Evolutionary conservation across 2,797 vertebrate genomes (phyloP).

Genomic region (Halcyon chelicuti): DNA sequence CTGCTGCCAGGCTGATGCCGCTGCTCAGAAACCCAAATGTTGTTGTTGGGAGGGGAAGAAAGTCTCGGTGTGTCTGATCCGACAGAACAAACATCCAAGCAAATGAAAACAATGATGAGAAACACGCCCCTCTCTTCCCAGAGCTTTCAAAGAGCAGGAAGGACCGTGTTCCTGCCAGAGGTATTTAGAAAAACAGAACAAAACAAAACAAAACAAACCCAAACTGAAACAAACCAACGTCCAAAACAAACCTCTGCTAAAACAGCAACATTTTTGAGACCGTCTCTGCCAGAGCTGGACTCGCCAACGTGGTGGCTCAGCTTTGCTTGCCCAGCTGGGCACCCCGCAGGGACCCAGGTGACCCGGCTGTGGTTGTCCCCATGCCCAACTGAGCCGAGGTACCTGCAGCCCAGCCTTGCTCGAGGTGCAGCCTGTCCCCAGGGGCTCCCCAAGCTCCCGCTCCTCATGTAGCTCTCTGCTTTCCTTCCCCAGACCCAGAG

Average conservation of each 20-base stretch:
- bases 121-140: background rate
- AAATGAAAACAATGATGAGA: background rate
- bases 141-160: background rate
- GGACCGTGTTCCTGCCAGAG: background rate
- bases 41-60: background rate
- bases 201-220: background rate
- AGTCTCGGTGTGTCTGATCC: background rate
- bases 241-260: background rate
- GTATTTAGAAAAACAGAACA: background rate
- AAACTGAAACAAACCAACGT: background rate
- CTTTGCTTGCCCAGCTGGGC: background rate
- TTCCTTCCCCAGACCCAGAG: background rate
- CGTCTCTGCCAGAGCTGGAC: background rate
- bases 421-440: fast-evolving
- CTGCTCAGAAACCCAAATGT: background rate
- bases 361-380: background rate
- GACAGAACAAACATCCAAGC: no score
- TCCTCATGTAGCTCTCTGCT: background rate
- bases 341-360: background rate
- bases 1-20: fast-evolving
- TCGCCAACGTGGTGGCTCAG: background rate
- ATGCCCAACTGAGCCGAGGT: fast-evolving
- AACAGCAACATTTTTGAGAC: background rate
- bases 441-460: fast-evolving
- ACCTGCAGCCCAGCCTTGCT: background rate